These are phyloP conservation scores for Scalopus aquaticus DNA, from an alignment of 2,113 vertebrate species.

Conservation along the genomic window DNA sequence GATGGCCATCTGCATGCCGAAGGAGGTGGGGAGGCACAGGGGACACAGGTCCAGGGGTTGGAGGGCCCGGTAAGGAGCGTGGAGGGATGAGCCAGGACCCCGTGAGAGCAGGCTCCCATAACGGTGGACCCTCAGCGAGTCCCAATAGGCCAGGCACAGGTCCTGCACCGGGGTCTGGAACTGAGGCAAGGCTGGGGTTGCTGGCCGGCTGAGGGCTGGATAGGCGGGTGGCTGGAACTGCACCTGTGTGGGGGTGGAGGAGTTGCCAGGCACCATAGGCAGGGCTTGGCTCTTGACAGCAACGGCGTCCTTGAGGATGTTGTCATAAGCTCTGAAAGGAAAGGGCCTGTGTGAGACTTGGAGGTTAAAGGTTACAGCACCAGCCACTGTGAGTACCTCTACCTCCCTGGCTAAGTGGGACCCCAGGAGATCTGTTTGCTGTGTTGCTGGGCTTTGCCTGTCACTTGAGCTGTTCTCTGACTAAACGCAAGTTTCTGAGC, in stretches of 20 bases:
- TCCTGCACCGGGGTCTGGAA: slow-evolving; percentile 89
- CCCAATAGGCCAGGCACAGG: slow-evolving; percentile 88
- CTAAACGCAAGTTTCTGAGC: background rate
- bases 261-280: slow-evolving; percentile 67
- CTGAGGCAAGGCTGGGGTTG: slow-evolving; percentile 83
- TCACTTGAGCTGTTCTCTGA: accelerated
- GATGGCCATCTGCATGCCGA: slow-evolving; percentile 89
- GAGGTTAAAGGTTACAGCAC: background rate
- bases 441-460: accelerated
- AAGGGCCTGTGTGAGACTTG: slow-evolving; percentile 42
- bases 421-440: accelerated
- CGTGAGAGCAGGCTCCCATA: slow-evolving; percentile 80
- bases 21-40: slow-evolving; percentile 84
- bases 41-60: slow-evolving; percentile 79
- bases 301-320: slow-evolving; percentile 90
- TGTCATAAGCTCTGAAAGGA: slow-evolving; percentile 88
- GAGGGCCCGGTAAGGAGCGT: slow-evolving; percentile 82
- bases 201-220: slow-evolving; percentile 82
- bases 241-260: slow-evolving; percentile 84
- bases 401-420: background rate
- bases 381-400: background rate
- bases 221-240: slow-evolving; percentile 89
- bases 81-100: slow-evolving; percentile 40
- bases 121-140: slow-evolving; percentile 88
- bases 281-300: slow-evolving; percentile 88